A percentile compares a stretch with the other conserved stretches of the same genome.
These are phyloP conservation scores for Holotrichia oblita DNA, from an alignment of 1,140 invertebrate species.

Conservation along the genomic window DNA sequence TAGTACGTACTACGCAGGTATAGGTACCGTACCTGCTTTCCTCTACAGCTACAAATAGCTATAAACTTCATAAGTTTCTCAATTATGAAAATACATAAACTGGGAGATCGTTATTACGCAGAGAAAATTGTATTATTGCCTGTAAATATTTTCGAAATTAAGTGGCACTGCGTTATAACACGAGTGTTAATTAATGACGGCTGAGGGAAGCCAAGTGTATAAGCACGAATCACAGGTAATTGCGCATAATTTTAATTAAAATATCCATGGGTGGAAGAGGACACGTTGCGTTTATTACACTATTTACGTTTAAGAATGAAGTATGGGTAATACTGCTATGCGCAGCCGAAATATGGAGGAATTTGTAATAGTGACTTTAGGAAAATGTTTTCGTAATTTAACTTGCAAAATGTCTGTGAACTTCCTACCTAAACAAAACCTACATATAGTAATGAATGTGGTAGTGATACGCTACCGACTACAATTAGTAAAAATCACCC, in stretches of 20 bases:
- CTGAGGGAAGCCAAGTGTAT: not conserved
- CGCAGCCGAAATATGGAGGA: not conserved
- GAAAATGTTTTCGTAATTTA: too few relatives aligned
- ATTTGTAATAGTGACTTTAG: not conserved
- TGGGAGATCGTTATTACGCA: not conserved
- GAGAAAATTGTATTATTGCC: not conserved
- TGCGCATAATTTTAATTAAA: not conserved
- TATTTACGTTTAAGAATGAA: not conserved
- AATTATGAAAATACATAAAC: conserved; percentile 35
- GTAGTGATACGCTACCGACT: too few relatives aligned
- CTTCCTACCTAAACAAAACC: too few relatives aligned
- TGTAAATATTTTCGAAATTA: conserved; percentile 23
- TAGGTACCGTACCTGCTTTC: not conserved
- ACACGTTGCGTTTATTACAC: not conserved
- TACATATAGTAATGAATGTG: too few relatives aligned
- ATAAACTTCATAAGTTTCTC: conserved; percentile 20
- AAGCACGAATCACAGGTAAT: not conserved
- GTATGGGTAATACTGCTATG: too few relatives aligned
- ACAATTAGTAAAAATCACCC: too few relatives aligned
- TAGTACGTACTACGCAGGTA: conserved; percentile 2
- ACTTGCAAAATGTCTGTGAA: too few relatives aligned
- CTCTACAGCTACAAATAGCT: not conserved
- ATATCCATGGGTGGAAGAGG: not conserved
- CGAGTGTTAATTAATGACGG: not conserved
- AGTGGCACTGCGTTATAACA: not conserved